Percentiles rank a stretch among this genome's conserved stretches.
Conservation (phyloP, 2,888 invertebrate genomes). For the Nematopogon swammerdamellus region DNA sequence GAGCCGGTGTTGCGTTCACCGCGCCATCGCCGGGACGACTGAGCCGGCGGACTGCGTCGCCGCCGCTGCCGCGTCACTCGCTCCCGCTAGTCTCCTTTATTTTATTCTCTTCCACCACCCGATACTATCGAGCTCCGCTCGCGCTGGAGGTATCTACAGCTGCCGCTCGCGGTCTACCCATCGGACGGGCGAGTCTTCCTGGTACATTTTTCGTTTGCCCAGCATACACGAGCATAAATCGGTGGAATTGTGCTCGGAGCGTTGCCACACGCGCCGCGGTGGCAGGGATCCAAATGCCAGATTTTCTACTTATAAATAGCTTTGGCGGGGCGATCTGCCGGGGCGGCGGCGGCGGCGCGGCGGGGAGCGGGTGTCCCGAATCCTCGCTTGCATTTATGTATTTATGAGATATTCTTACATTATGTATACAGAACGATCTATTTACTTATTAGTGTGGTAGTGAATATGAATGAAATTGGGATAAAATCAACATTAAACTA, state of each 20-base stretch:
- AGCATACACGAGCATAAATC: not conserved
- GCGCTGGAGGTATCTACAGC: not conserved
- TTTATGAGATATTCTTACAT: too few relatives aligned
- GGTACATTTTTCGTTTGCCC: too few relatives aligned
- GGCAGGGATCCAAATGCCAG: conserved; percentile 10
- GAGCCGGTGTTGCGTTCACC: conserved; percentile 31
- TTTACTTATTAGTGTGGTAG: too few relatives aligned
- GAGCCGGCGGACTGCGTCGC: not conserved
- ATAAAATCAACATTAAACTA: too few relatives aligned
- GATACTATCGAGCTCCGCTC: not conserved
- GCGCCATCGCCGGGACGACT: conserved; percentile 41
- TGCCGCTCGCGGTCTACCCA: not conserved
- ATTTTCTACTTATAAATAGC: conserved; percentile 13
- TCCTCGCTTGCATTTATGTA: too few relatives aligned
- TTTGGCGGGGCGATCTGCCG: not conserved
- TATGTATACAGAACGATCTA: too few relatives aligned
- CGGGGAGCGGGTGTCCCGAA: too few relatives aligned
- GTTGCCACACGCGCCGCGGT: conserved; percentile 7
- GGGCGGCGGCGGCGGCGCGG: too few relatives aligned
- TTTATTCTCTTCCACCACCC: not conserved
- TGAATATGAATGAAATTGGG: too few relatives aligned
- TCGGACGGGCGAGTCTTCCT: not conserved
- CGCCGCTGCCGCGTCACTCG: too few relatives aligned
- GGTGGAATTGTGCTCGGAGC: conserved; percentile 5
- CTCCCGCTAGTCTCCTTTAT: too few relatives aligned